phyloP scores from a whole-genome alignment of 2,888 invertebrate genomes.

The Flabesymbios commensalis region DNA sequence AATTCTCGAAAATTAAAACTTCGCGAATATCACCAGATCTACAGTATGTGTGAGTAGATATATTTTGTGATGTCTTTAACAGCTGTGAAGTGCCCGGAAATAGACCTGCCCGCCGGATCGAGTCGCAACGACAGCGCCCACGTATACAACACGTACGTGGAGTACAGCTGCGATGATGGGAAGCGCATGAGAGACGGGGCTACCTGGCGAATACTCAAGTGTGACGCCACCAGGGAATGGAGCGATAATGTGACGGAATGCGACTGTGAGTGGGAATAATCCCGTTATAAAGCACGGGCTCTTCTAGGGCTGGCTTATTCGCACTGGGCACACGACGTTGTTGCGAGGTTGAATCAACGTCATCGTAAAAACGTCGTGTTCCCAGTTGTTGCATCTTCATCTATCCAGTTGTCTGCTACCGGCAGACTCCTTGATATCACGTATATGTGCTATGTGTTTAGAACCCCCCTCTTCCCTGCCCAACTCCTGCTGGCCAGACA shows the following conservation, averaged over 20 bases:
- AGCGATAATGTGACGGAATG: slow-evolving; percentile 38
- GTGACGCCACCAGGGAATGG: slow-evolving; percentile 36
- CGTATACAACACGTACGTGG: slow-evolving; percentile 27
- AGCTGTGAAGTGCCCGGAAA: slow-evolving; percentile 33
- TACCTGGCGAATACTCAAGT: slow-evolving; percentile 25
- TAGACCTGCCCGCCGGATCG: slow-evolving; percentile 1
- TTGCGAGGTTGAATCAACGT: too few relatives aligned
- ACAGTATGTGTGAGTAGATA: too few relatives aligned
- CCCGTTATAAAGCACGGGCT: not conserved
- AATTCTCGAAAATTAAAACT: too few relatives aligned
- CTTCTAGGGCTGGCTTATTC: not conserved
- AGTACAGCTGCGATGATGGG: slow-evolving; percentile 26
- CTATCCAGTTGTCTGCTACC: too few relatives aligned
- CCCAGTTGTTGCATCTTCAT: too few relatives aligned
- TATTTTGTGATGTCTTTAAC: too few relatives aligned
- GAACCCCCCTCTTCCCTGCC: too few relatives aligned
- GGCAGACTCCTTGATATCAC: too few relatives aligned
- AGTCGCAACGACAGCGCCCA: slow-evolving; percentile 22
- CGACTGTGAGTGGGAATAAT: slow-evolving; percentile 13
- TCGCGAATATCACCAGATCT: too few relatives aligned
- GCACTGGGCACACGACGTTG: too few relatives aligned
- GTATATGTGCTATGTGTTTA: too few relatives aligned
- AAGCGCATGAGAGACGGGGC: slow-evolving; percentile 37
- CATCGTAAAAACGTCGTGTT: not conserved
- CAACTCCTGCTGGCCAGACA: too few relatives aligned